Evolutionary conservation across 2,888 invertebrate genomes (phyloP).

Genomic region (Atethmia centrago): DNA sequence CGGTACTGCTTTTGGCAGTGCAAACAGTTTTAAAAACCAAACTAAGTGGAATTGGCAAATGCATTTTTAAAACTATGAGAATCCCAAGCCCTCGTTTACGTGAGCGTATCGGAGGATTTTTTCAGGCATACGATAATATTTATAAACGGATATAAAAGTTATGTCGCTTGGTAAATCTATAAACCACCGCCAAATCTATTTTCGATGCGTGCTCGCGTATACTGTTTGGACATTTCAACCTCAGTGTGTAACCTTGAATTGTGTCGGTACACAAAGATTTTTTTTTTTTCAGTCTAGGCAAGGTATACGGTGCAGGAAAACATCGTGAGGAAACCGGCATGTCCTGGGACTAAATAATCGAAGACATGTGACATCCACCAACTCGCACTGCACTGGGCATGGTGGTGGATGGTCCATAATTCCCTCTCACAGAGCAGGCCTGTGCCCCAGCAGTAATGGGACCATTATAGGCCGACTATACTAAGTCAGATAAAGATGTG

Average conservation of each 20-base stretch:
- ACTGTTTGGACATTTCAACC: slow-evolving; percentile 58
- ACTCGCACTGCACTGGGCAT: neutral
- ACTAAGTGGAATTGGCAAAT: neutral
- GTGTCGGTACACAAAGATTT: slow-evolving; percentile 38
- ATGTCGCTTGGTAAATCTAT: slow-evolving; percentile 50
- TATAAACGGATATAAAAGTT: slow-evolving; percentile 53
- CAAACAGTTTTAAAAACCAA: neutral
- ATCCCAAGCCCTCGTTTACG: neutral
- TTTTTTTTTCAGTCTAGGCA: slow-evolving; percentile 33
- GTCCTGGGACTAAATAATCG: neutral
- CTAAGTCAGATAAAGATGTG: neutral
- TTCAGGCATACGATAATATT: slow-evolving; percentile 60
- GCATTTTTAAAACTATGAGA: neutral
- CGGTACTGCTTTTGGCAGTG: neutral
- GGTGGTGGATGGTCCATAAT: neutral
- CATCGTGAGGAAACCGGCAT: neutral
- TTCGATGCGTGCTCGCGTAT: slow-evolving; percentile 42
- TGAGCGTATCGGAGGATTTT: slow-evolving; percentile 32
- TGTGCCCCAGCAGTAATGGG: neutral
- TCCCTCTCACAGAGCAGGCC: neutral
- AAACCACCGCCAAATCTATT: slow-evolving; percentile 59
- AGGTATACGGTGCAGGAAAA: neutral
- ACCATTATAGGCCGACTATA: neutral
- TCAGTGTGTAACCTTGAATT: slow-evolving; percentile 58
- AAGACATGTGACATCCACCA: neutral